Percentiles rank a stretch among this genome's conserved stretches.
Evolutionary conservation across 2,113 vertebrate species (phyloP).

Genomic region (Mesembrinibis cayennensis): DNA sequence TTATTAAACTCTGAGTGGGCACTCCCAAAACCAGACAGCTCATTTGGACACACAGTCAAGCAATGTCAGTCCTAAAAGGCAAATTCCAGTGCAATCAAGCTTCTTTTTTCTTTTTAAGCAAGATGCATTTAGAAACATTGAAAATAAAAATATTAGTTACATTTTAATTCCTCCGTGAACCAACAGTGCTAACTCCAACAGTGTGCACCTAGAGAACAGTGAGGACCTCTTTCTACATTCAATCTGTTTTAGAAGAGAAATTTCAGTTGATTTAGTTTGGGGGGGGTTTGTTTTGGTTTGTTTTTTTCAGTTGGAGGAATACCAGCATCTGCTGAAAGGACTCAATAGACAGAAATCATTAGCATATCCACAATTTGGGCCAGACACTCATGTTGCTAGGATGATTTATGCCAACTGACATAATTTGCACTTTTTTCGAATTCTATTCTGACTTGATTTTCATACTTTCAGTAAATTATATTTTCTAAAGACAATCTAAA

Average conservation of each 20-base stretch:
- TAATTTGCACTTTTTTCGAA: neutral
- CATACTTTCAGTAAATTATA: neutral
- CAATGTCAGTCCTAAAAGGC: neutral
- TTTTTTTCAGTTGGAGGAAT: neutral
- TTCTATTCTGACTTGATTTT: neutral
- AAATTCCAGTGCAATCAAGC: neutral
- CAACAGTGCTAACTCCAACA: neutral
- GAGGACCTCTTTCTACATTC: neutral
- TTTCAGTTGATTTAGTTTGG: neutral
- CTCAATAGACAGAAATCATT: neutral
- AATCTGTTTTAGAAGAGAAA: neutral
- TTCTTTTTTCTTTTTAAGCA: neutral
- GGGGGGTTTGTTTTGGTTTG: neutral
- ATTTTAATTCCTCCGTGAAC: neutral
- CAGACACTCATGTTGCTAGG: neutral
- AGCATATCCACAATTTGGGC: neutral
- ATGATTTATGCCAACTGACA: neutral
- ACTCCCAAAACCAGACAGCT: neutral
- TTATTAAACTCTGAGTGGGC: neutral
- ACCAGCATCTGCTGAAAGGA: neutral
- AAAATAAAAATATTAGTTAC: neutral
- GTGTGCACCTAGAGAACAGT: neutral
- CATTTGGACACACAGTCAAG: neutral
- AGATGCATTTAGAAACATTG: neutral
- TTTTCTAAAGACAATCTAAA: neutral